Base-by-base conservation (phyloP, 2,113 vertebrate species). In the Dasyornis broadbenti region DNA sequence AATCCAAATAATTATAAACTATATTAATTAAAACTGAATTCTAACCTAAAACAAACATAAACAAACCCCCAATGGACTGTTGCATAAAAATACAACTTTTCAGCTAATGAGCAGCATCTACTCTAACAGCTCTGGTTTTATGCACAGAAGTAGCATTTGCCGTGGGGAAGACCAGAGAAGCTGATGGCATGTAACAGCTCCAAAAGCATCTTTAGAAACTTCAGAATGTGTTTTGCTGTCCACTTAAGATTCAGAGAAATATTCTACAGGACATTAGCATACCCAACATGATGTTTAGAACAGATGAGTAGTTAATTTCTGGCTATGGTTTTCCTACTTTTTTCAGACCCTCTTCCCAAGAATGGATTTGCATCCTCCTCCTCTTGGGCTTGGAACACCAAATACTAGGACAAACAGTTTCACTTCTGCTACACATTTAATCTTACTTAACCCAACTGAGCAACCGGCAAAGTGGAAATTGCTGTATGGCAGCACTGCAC, bases 21-120 rank as follows among this genome's bases (percentile, higher is more conserved):
- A 4, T 10, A 60, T 4, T 68, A 49, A 56, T 78, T 56, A 73
- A 45, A 81, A 89, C 4, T 11, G 8, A 91, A 92, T 64, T 84
- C 20, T 52, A 70, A 78, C 20, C 23, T 50, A 66, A 86, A 92
- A 33, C 26, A 76, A 64, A 21, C 11, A 63, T 54, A 27, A 80
- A 69, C 11, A 53, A 23, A 6, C 4, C 9, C 2, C 1, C 14
- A 63, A 1, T 0, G 13, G 26, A 52, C 33, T 16, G 30, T 37
- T 83, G 33, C 23, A 77, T n/a, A 78, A 56, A 89, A 89, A 59
- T 15, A 37, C 13, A n/a, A n/a, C 40, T 81, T 69, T 92, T 30
- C 52, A 71, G 54, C 45, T 72, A 89, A 52, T 10, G 3, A 92
- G 47, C 22, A 90, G 44, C 19, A 80, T 15, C 42, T 42, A 69